Evolutionary conservation across 1,140 invertebrate genomes (phyloP), one percentile per base, ranked within the genome.

Genomic region (Nilaparvata lugens): DNA sequence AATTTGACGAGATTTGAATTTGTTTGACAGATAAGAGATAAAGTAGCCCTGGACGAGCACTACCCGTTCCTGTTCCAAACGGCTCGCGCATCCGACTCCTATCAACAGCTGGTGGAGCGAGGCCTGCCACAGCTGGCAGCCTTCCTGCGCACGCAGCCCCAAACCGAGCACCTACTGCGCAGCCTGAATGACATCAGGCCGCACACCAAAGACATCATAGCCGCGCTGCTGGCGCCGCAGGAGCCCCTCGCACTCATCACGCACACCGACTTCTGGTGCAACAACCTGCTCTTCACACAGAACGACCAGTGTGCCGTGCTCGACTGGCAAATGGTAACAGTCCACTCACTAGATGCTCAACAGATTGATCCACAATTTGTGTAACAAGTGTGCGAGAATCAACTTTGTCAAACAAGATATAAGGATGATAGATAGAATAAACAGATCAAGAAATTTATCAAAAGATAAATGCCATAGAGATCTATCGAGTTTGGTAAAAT

Each of bases 181-280:
- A 73, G 77, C 2, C 71, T 85, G 1, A 70, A 80, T 18, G 70
- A 75, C 0, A 69, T 85, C 6, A 69, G 81, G 59, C 79, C 80
- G 0, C 74, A 75, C 21, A 84, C 83, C 1, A 82, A 82, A 64
- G 75, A 81, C 31, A 75, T 84, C 21, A 83, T 85, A 18, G 81
- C 83, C 1, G 79, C 79, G 2, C 72, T 89, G 2, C 72, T 88
- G 9, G 77, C 81, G 0, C 83, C 83, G 0, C 74, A 80, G 53
- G 83, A 83, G 65, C 85, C 85, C 0, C 74, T 89, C 42, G 81
- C 84, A 1, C 75, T 88, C 11, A 79, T 86, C 54, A 88, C 86
- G 0, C 87, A 89, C 69, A 89, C 86, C 0, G 88, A 90, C 67
- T 90, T 89, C 69, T 90, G 87, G 87, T 87, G 85, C 69, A 88